Conservation (phyloP, 2,113 vertebrate species). For the Oryzias melastigma region DNA sequence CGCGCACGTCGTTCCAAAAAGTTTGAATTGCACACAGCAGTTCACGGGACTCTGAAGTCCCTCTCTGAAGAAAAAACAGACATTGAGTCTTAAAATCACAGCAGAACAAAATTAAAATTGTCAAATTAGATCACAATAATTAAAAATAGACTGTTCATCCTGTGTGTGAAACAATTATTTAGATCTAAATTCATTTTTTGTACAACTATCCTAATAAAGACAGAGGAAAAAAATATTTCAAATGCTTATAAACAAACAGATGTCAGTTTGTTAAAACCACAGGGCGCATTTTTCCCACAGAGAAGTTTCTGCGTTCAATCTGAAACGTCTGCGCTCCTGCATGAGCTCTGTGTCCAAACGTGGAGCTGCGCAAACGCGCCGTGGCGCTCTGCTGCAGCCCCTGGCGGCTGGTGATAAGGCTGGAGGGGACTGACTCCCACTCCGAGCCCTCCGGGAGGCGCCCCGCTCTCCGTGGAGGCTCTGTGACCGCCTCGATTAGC, state of each 20-base stretch:
- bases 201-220: neutral
- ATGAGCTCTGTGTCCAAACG: constrained; percentile 57
- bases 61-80: no score
- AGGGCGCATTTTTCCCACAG: constrained; percentile 6
- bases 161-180: no score
- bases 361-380: constrained; percentile 32
- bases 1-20: no score
- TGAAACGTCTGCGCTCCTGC: constrained; percentile 11
- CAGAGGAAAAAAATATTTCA: neutral
- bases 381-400: constrained; percentile 50
- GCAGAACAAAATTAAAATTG: no score
- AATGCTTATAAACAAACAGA: neutral
- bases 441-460: constrained; percentile 29
- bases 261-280: neutral
- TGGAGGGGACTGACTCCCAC: constrained; percentile 31
- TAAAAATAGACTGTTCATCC: no score
- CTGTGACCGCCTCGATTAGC: constrained; percentile 66
- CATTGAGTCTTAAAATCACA: no score
- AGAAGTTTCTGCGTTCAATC: constrained; percentile 16
- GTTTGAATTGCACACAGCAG: no score
- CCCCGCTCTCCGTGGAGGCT: constrained; percentile 43
- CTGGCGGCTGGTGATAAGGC: constrained; percentile 62
- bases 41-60: no score
- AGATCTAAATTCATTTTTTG: no score
- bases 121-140: no score